Conservation (phyloP, 2,113 vertebrate genomes). For the Myrmecophaga tridactyla region DNA sequence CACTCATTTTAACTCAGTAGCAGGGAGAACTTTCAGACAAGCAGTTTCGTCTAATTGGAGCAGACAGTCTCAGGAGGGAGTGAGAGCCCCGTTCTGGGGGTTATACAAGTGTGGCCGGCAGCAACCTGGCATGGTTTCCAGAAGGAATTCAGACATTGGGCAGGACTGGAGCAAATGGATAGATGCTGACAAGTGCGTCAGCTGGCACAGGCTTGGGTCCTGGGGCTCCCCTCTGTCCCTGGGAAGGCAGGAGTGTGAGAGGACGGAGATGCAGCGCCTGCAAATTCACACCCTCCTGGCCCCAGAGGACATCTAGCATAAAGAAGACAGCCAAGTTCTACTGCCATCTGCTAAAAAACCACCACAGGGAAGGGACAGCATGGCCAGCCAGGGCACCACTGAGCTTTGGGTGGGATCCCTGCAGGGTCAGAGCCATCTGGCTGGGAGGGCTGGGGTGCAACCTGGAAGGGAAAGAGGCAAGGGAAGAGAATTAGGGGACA, state of each 20-base stretch:
- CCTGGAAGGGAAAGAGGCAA: constrained; percentile 50
- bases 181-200: fast-evolving
- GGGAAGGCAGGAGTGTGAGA: neutral
- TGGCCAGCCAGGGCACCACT: neutral
- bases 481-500: neutral
- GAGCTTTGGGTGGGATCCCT: neutral
- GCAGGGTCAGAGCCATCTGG: neutral
- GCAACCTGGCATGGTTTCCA: neutral
- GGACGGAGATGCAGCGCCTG: neutral
- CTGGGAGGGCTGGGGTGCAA: neutral
- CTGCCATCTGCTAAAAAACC: neutral
- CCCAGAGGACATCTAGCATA: neutral
- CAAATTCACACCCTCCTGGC: neutral
- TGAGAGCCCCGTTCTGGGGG: neutral
- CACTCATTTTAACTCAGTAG: neutral
- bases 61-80: neutral
- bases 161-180: neutral
- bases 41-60: fast-evolving
- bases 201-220: neutral
- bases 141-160: fast-evolving
- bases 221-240: neutral
- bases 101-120: neutral
- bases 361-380: neutral
- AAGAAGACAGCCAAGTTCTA: neutral
- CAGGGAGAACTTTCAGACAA: neutral